These are phyloP conservation scores for Acanthiza pusilla DNA, from an alignment of 2,797 vertebrate genomes.

Conservation along the genomic window DNA sequence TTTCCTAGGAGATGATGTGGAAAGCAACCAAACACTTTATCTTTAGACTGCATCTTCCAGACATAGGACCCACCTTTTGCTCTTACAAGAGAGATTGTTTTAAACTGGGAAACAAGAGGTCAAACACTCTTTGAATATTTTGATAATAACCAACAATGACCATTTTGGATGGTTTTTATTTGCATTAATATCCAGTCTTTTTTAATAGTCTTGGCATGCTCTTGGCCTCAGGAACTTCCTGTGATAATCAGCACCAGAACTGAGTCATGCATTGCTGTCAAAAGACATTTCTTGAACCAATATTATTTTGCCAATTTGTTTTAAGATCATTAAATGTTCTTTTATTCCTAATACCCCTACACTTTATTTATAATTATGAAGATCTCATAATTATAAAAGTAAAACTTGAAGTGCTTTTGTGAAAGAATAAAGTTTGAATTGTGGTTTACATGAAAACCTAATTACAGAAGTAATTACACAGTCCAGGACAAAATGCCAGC, in stretches of 20 bases:
- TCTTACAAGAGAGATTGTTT: background rate
- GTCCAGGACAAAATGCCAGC: background rate
- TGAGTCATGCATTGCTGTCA: background rate
- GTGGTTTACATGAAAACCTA: background rate
- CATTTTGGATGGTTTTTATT: background rate
- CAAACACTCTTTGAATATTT: background rate
- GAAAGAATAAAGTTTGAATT: background rate
- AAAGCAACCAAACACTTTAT: background rate
- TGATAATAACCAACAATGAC: background rate
- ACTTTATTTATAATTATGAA: background rate
- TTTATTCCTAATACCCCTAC: background rate
- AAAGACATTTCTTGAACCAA: background rate
- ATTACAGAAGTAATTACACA: background rate
- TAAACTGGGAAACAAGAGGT: background rate
- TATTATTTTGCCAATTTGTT: background rate
- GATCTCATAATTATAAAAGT: background rate
- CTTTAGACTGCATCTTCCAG: background rate
- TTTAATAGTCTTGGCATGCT: background rate
- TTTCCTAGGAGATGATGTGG: background rate
- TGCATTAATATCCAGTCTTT: background rate
- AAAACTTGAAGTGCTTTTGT: background rate
- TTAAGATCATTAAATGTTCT: background rate
- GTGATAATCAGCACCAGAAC: slow-evolving; percentile 16
- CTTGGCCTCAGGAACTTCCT: slow-evolving; percentile 1
- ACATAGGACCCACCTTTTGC: background rate